Conservation (phyloP, 2,888 invertebrate species). For the Apoda limacodes region DNA sequence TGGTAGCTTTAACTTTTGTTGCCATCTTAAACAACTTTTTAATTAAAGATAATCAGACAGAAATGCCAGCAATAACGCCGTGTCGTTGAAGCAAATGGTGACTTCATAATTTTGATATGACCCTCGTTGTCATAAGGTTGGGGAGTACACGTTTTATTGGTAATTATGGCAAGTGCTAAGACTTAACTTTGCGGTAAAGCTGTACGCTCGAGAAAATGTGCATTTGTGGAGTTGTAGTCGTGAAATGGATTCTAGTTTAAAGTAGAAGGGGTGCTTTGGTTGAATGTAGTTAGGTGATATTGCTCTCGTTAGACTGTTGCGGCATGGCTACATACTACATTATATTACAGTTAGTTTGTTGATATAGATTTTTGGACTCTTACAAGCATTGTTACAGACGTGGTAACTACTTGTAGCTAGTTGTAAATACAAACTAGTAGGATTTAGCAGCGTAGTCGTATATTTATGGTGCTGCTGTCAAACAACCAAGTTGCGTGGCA, state of each 20-base stretch:
- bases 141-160: slow-evolving; percentile 53
- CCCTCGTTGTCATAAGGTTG: slow-evolving; percentile 39
- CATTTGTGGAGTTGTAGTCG: slow-evolving; percentile 53
- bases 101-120: slow-evolving; percentile 51
- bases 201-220: slow-evolving; percentile 46
- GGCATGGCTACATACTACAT: slow-evolving; percentile 32
- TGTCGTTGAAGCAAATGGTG: slow-evolving; percentile 43
- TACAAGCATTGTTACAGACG: slow-evolving; percentile 29
- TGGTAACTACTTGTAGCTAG: no score
- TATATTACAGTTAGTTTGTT: slow-evolving; percentile 33
- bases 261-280: slow-evolving; percentile 48
- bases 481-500: slow-evolving; percentile 53
- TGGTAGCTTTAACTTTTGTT: slow-evolving; percentile 52
- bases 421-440: slow-evolving; percentile 49
- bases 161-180: slow-evolving; percentile 56
- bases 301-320: slow-evolving; percentile 51
- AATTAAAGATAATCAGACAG: slow-evolving; percentile 60
- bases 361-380: slow-evolving; percentile 29
- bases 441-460: slow-evolving; percentile 48
- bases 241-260: slow-evolving; percentile 62
- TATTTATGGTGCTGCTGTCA: slow-evolving; percentile 53
- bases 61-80: slow-evolving; percentile 53
- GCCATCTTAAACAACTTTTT: slow-evolving; percentile 58
- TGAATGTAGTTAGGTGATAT: slow-evolving; percentile 55
- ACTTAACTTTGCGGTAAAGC: slow-evolving; percentile 48